These are phyloP conservation scores for Pseudomyrmex gracilis DNA, from an alignment of 1,140 invertebrate species.

Conservation along the genomic window DNA sequence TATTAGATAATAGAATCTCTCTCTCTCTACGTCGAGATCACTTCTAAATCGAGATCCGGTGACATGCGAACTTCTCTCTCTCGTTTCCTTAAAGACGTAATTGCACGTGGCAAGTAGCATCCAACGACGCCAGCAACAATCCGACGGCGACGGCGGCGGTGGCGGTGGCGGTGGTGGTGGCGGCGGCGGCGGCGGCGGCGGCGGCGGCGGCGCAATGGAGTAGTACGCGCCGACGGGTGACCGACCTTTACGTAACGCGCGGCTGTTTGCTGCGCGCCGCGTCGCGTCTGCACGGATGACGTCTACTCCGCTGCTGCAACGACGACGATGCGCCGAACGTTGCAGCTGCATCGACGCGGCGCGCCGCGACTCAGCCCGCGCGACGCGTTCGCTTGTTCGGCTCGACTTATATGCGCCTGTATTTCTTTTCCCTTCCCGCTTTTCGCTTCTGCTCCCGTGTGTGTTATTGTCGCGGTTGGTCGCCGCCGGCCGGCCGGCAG, in stretches of 20 bases:
- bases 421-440: conserved; percentile 40
- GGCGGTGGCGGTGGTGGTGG: no score
- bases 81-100: conserved; percentile 26
- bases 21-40: no score
- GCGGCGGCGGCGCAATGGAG: conserved; percentile 51
- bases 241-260: conserved; percentile 85
- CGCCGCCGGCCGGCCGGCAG: not conserved
- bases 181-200: conserved; percentile 36
- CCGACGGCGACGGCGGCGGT: not conserved
- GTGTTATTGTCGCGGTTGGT: conserved; percentile 26
- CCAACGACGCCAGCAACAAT: conserved; percentile 58
- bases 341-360: conserved; percentile 64
- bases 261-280: conserved; percentile 74
- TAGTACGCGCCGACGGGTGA: conserved; percentile 82
- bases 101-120: conserved; percentile 31
- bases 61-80: not conserved
- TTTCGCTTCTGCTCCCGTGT: conserved; percentile 35
- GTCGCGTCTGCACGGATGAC: conserved; percentile 73
- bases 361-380: conserved; percentile 15
- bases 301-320: conserved; percentile 73
- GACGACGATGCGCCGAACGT: conserved; percentile 69
- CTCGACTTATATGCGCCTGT: conserved; percentile 11
- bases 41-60: conserved; percentile 9
- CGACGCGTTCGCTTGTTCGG: not conserved
- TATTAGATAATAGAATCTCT: no score